Conservation (phyloP, 2,797 vertebrate species). For the Myotis myotis region DNA sequence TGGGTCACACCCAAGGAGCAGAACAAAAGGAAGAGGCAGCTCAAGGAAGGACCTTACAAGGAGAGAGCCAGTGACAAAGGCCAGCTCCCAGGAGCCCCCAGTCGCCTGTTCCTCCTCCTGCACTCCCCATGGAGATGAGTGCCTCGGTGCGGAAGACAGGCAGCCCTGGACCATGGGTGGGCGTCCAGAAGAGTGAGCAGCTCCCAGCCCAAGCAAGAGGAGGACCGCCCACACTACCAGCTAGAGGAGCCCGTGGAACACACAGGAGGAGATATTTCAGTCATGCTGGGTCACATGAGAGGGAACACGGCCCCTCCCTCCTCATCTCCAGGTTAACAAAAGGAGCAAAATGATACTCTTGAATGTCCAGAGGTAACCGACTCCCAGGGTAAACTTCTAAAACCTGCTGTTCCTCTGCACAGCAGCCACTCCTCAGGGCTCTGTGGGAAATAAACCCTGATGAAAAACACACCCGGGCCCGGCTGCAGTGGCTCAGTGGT, state of each 20-base stretch:
- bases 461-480: background rate
- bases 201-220: background rate
- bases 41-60: background rate
- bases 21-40: background rate
- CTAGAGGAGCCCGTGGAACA: background rate
- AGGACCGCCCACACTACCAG: background rate
- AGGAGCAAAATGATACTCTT: background rate
- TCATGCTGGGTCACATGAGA: background rate
- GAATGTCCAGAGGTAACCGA: background rate
- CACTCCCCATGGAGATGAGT: background rate
- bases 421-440: background rate
- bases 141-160: background rate
- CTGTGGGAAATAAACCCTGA: background rate
- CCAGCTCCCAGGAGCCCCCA: background rate
- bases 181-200: background rate
- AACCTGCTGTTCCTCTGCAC: background rate
- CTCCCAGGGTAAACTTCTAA: background rate
- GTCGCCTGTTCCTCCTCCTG: background rate
- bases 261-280: background rate
- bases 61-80: background rate
- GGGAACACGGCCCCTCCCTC: background rate
- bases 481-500: too few species aligned
- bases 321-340: background rate
- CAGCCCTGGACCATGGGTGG: background rate
- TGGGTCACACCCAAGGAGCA: background rate